Base-by-base conservation (phyloP, 2,888 invertebrate species). In the Eupithecia inturbata region DNA sequence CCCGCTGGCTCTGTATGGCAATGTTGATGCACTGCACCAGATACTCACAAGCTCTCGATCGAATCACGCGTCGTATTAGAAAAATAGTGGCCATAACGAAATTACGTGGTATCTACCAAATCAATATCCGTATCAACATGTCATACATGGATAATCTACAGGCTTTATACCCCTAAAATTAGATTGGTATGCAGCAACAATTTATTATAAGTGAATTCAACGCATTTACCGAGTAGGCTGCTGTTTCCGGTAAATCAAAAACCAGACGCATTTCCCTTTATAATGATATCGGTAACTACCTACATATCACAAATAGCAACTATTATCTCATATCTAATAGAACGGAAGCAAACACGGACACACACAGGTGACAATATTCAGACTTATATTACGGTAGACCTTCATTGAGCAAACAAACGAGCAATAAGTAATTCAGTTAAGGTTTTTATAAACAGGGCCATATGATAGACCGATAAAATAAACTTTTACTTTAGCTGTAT, bases 221-320 rank as follows among this genome's bases (percentile, higher is more conserved):
- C 69, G 62, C 68, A 71, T 74, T 66, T 69, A 28, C 49, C 57
- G 68, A 69, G 71, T 67, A 66, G 71, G 68, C 60, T 71, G 64
- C 66, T 57, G 69, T 74, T 71, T 74, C 71, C 74, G 74, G 74
- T 69, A 64, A 60, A 71, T 69, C 19, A 3, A 16, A 49, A 60
- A 39, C 16, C 9, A 31, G 19, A 4, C 4, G 3, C n/a, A 53
- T 26, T 57, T 26, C 57, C 57, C 57, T 57, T 57, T 57, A 26
- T 57, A 26, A 14, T 57, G 22, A 12, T 5, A 26, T 57, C 57
- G 26, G 26, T 57, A 57, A 57, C 22, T 53, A 10, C 10, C 19
- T 19, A 45, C 45, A 19, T 19, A 19, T 7, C 6, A 1, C 3
- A 19, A 19, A 53, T 53, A 12, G 12, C 12, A 22, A 53, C 22